Percentiles rank a stretch among this genome's conserved stretches.
phyloP scores from a whole-genome alignment of 2,113 vertebrate genomes.

The Cyrtonyx montezumae region DNA sequence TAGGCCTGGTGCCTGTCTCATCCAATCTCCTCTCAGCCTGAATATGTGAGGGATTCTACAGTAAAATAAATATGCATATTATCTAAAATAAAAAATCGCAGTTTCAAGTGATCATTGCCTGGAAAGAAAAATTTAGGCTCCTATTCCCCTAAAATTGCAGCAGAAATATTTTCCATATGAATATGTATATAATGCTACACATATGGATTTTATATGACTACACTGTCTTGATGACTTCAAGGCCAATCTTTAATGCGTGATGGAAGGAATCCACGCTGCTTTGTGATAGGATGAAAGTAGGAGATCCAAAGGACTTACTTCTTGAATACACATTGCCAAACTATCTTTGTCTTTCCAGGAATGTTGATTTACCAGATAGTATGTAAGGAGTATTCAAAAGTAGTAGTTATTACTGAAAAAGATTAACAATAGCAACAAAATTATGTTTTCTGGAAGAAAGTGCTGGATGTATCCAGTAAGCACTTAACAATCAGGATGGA shows the following conservation, averaged over 20 bases:
- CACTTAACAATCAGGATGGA: background rate
- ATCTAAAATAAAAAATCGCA: background rate
- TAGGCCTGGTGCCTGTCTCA: background rate
- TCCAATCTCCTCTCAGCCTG: background rate
- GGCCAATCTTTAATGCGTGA: slow-evolving; percentile 2
- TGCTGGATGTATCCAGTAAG: background rate
- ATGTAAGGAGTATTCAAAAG: background rate
- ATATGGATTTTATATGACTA: slow-evolving; percentile 20
- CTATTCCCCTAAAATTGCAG: background rate
- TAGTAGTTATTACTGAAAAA: slow-evolving; percentile 19
- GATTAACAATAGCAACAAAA: background rate
- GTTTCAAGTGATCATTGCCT: background rate
- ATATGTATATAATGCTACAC: slow-evolving; percentile 4
- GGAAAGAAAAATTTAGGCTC: background rate
- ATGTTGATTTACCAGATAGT: background rate
- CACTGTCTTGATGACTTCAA: slow-evolving; percentile 29
- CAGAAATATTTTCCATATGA: slow-evolving; percentile 29
- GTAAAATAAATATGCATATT: background rate
- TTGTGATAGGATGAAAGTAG: background rate
- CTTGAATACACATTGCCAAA: background rate
- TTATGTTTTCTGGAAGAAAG: background rate
- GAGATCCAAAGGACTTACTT: background rate
- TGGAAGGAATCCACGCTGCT: slow-evolving; percentile 10
- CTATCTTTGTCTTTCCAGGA: background rate
- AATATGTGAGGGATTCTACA: background rate